Evolutionary conservation across 2,888 invertebrate species (phyloP).

Genomic region (Dascillus cervinus): DNA sequence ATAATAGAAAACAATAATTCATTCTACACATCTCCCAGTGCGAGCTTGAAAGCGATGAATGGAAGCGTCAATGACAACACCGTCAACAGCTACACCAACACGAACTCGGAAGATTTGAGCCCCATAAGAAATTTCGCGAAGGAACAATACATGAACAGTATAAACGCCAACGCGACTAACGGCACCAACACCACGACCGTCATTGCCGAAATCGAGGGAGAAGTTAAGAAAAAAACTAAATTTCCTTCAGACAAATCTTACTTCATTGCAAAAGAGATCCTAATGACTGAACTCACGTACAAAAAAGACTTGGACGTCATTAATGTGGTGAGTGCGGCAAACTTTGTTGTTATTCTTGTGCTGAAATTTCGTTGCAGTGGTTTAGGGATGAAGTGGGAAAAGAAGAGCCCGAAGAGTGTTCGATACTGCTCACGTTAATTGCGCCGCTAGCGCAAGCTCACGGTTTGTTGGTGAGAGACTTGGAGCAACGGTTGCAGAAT

Average conservation of each 20-base stretch:
- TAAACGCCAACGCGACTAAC: constrained; percentile 35
- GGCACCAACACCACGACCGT: constrained; percentile 35
- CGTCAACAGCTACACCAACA: constrained; percentile 34
- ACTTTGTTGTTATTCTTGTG: too few species aligned
- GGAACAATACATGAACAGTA: constrained; percentile 38
- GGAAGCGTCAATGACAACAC: constrained; percentile 28
- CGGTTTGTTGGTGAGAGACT: constrained; percentile 67
- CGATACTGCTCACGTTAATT: constrained; percentile 52
- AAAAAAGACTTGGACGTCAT: constrained; percentile 90
- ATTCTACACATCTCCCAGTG: constrained; percentile 40
- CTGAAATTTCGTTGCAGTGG: constrained; percentile 55
- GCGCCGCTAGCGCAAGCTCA: constrained; percentile 78
- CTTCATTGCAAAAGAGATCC: constrained; percentile 83
- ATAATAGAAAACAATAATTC: constrained; percentile 34
- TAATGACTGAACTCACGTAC: constrained; percentile 94
- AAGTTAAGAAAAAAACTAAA: constrained; percentile 37
- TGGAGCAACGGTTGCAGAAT: constrained; percentile 65
- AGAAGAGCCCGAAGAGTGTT: constrained; percentile 53
- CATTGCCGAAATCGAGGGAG: constrained; percentile 40
- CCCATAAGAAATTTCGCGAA: constrained; percentile 31
- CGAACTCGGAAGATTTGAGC: constrained; percentile 36
- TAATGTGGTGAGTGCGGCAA: constrained; percentile 60
- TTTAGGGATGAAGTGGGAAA: constrained; percentile 58
- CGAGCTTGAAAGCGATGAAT: constrained; percentile 34
- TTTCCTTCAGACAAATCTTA: constrained; percentile 56